Evolutionary conservation across 2,797 vertebrate genomes (phyloP), one percentile per base, ranked within the genome.

Genomic region (Denticeps clupeoides): DNA sequence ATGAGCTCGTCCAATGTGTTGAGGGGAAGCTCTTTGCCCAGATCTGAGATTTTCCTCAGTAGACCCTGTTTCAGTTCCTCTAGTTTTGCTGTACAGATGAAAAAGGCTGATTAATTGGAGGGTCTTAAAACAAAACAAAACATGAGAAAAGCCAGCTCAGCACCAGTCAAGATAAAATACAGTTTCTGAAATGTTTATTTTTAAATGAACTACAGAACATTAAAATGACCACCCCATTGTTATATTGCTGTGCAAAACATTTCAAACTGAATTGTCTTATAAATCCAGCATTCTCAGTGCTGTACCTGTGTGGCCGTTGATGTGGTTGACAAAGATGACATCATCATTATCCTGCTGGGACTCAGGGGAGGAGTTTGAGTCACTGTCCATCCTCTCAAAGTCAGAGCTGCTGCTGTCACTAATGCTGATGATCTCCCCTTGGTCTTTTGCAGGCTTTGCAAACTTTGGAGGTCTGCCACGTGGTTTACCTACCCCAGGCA

Each of bases 1-100:
- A 99, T 97, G 53, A 99, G 86, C 56, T 92, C 87, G 4, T 99
- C 95, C 73, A 99, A 79, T 18, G 95, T 99, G 53, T 98, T 99
- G 41, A 92, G 87, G 37, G 95, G 95, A 83, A 99, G 88, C 69
- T 92, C 88, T 69, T 88, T 89, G 70, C 92, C 95, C 65, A 99
- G 82, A 9, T 59, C 65, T 40, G 85, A 73, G 51, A 97, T 93
- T 79, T 87, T 92, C 56, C 69, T 74, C 53, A 99, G 77, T 26
- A 99, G 83, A 27, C 74, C 75, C 57, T 86, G 88, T 60, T 95
- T 99, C 72, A 96, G 76, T 47, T 83, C 86, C 49, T 97, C 90
- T 2, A 97, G 84, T 1, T 82, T 78, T 32, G 78, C 85, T 87
- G 64, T 49, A 45, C 38, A 58, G 48, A 23, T 9, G 62, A 24